Conservation (phyloP, 2,113 vertebrate species). For the Prinia subflava region DNA sequence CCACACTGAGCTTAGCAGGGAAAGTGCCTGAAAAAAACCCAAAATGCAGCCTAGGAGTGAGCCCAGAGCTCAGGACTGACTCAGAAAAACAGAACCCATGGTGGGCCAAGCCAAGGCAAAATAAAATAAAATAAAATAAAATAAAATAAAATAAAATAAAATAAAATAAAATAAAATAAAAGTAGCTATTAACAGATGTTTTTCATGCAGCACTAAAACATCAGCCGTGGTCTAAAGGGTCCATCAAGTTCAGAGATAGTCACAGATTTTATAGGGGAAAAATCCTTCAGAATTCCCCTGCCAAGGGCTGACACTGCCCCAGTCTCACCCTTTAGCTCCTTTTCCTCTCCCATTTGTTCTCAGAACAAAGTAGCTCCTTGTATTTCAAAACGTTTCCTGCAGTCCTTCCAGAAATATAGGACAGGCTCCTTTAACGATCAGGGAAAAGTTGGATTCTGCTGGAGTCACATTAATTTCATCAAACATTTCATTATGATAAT, state of each 20-base stretch:
- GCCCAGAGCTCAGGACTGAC: neutral
- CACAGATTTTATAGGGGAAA: neutral
- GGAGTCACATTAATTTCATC: conserved; percentile 36
- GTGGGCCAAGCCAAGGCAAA: neutral
- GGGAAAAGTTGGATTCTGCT: neutral
- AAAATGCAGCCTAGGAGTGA: neutral
- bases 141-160: neutral
- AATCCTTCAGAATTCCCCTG: neutral
- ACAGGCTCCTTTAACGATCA: neutral
- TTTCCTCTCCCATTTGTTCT: neutral
- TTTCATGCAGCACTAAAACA: neutral
- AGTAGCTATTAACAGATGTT: neutral
- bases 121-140: neutral
- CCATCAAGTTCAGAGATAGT: neutral
- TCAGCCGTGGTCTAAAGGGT: neutral
- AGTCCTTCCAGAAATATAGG: neutral
- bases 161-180: neutral
- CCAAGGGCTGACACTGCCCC: neutral
- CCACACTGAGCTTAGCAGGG: neutral
- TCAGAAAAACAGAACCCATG: fast-evolving
- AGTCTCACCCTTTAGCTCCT: neutral
- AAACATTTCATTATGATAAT: conserved; percentile 47
- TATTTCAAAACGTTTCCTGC: neutral
- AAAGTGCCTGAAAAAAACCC: neutral
- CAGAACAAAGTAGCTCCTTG: neutral